Percentiles rank a stretch among this genome's conserved stretches.
These are phyloP conservation scores for Argya squamiceps DNA, from an alignment of 2,797 vertebrate species.

Conservation along the genomic window DNA sequence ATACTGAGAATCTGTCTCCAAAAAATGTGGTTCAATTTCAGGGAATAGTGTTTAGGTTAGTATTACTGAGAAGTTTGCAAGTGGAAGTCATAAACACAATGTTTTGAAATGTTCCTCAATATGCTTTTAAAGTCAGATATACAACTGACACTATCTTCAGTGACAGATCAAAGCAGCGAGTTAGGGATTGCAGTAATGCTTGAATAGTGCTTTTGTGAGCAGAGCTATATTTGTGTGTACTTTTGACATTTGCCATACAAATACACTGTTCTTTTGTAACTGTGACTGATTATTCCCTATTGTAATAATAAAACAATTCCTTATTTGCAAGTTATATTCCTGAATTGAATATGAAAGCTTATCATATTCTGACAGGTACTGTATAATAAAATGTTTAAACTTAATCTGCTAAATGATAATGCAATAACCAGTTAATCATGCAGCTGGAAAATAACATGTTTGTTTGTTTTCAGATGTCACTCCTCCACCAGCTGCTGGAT, in stretches of 20 bases:
- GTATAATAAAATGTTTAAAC: conserved; percentile 11
- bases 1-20: not conserved
- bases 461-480: conserved; percentile 82
- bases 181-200: not conserved
- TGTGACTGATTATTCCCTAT: not conserved
- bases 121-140: not conserved
- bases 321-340: not conserved
- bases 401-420: not conserved
- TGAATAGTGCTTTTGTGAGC: conserved; percentile 8
- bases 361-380: conserved; percentile 12
- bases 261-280: not conserved
- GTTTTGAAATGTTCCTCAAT: not conserved
- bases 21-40: not conserved
- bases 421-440: not conserved
- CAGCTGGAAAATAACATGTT: conserved; percentile 17
- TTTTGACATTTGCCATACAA: not conserved
- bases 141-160: not conserved
- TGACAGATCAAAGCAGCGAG: not conserved
- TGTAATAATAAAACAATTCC: not conserved
- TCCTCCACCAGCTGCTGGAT: conserved; percentile 87
- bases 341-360: not conserved
- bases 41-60: not conserved
- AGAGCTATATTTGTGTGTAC: not conserved
- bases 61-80: not conserved
- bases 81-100: not conserved